These are phyloP conservation scores for Cheilosia variabilis DNA, from an alignment of 2,888 invertebrate species.

Conservation along the genomic window DNA sequence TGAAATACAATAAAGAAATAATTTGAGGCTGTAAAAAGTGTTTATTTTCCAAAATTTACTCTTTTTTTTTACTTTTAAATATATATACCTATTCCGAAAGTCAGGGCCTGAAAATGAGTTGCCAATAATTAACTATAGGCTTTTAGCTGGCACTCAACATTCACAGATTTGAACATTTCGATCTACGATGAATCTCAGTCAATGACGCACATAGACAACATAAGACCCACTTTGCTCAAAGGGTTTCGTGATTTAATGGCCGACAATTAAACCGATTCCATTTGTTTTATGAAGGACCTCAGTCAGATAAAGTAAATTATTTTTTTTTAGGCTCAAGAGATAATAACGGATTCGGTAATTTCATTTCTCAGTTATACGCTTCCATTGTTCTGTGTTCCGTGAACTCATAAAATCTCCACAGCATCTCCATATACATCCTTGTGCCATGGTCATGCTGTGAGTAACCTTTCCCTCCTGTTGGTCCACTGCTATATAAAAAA, in stretches of 20 bases:
- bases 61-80: too few species aligned
- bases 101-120: too few species aligned
- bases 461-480: constrained; percentile 45
- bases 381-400: constrained; percentile 69
- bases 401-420: constrained; percentile 69
- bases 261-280: constrained; percentile 82
- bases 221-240: constrained; percentile 76
- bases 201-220: constrained; percentile 75
- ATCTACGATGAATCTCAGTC: constrained; percentile 2
- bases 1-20: too few species aligned
- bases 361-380: constrained; percentile 58
- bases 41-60: too few species aligned
- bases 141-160: too few species aligned
- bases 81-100: too few species aligned
- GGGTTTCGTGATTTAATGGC: constrained; percentile 80
- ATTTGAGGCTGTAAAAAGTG: too few species aligned
- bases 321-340: constrained; percentile 77
- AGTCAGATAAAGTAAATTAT: constrained; percentile 78
- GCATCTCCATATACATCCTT: constrained; percentile 66
- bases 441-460: constrained; percentile 40
- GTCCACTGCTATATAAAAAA: constrained; percentile 51
- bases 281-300: constrained; percentile 80
- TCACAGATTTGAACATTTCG: too few species aligned
- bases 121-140: too few species aligned
- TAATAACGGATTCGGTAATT: constrained; percentile 72